A percentile compares a stretch with the other conserved stretches of the same genome.
Conservation (phyloP, 2,888 invertebrate species). For the Chloromyia formosa region DNA sequence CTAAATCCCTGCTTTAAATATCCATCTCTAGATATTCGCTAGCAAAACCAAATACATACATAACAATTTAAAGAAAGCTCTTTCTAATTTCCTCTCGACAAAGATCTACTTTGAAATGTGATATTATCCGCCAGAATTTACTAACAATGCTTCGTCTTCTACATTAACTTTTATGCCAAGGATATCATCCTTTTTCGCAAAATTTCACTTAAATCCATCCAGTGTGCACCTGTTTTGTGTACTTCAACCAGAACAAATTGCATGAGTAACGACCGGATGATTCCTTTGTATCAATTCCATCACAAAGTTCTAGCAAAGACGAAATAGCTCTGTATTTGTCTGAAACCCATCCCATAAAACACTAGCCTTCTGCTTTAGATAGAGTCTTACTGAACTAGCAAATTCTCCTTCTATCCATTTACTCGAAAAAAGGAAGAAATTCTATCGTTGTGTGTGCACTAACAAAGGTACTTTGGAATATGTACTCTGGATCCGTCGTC, state of each 20-base stretch:
- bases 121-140: background rate
- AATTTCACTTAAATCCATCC: background rate
- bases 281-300: background rate
- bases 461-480: slow-evolving; percentile 2
- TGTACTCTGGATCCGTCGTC: background rate
- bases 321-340: background rate
- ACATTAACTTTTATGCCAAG: background rate
- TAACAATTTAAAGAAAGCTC: too few relatives aligned
- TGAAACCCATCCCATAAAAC: background rate
- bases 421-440: background rate
- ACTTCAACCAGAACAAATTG: slow-evolving; percentile 4
- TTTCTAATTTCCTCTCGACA: too few relatives aligned
- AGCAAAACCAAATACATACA: too few relatives aligned
- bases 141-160: background rate
- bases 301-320: background rate
- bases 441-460: background rate
- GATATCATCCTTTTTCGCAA: background rate
- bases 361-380: background rate
- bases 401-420: background rate
- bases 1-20: too few relatives aligned
- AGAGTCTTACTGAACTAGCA: background rate
- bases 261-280: slow-evolving; percentile 7
- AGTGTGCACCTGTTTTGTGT: background rate
- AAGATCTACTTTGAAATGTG: background rate
- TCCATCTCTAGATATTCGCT: too few relatives aligned